A percentile compares a stretch with the other conserved stretches of the same genome.
Conservation (phyloP, 2,888 invertebrate genomes). For the Drosophila cognata region DNA sequence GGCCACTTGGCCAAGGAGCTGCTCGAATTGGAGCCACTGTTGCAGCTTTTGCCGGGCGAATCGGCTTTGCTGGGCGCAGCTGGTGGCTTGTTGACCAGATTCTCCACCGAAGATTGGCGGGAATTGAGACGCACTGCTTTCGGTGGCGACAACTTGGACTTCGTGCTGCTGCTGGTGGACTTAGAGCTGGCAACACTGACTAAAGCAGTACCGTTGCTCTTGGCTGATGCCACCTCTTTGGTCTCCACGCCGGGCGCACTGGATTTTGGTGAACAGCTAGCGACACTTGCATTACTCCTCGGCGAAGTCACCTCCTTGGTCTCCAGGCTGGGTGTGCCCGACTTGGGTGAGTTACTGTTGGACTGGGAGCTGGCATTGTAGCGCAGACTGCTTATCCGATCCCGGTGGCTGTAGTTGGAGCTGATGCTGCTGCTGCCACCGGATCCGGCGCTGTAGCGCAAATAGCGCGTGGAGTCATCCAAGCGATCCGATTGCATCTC, state of each 20-base stretch:
- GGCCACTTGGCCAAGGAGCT: conserved; percentile 84
- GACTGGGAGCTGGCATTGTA: conserved; percentile 81
- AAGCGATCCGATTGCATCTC: conserved; percentile 90
- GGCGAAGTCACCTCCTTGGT: conserved; percentile 30
- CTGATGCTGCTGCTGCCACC: conserved; percentile 85
- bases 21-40: conserved; percentile 73
- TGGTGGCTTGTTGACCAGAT: conserved; percentile 74
- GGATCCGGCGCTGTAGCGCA: conserved; percentile 86
- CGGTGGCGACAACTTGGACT: conserved; percentile 82
- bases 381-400: conserved; percentile 83
- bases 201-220: conserved; percentile 1
- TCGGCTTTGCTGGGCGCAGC: conserved; percentile 77
- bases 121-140: conserved; percentile 79
- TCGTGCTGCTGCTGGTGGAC: conserved; percentile 37
- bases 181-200: not conserved
- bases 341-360: conserved; percentile 45
- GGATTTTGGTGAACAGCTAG: conserved; percentile 23
- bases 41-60: conserved; percentile 82
- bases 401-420: conserved; percentile 85
- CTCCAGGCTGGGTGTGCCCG: conserved; percentile 51
- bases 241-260: not conserved
- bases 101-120: conserved; percentile 82
- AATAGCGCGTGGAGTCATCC: conserved; percentile 89
- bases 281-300: conserved; percentile 34
- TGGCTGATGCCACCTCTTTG: not conserved